phyloP scores from a whole-genome alignment of 2,113 vertebrate genomes.

The Ophthalmolycus amberensis region DNA sequence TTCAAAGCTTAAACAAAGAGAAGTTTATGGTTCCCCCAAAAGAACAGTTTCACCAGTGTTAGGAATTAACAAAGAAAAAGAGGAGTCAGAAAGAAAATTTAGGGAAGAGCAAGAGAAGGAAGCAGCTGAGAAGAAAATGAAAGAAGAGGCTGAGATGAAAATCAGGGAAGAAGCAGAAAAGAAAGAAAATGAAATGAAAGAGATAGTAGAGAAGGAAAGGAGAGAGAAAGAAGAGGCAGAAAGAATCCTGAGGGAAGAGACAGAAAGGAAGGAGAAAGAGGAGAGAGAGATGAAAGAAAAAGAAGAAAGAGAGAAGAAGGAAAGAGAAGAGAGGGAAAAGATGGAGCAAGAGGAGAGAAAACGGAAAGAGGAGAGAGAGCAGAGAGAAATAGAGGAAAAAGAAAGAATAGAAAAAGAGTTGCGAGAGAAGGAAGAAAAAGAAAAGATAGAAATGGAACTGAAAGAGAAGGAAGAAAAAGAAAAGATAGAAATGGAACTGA shows the following conservation, averaged over 20 bases:
- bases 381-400: constrained; percentile 48
- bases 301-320: constrained; percentile 7
- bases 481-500: constrained; percentile 22
- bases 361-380: constrained; percentile 21
- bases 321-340: constrained; percentile 24
- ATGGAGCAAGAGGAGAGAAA: constrained; percentile 20
- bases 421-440: constrained; percentile 4
- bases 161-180: constrained; percentile 75
- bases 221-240: constrained; percentile 22
- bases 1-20: constrained; percentile 77
- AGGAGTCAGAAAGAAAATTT: constrained; percentile 46
- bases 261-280: constrained; percentile 23
- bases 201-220: constrained; percentile 9
- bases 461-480: constrained; percentile 35
- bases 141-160: constrained; percentile 62
- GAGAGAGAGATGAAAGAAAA: constrained; percentile 7
- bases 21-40: constrained; percentile 76
- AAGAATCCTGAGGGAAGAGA: constrained; percentile 8
- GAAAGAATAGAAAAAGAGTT: constrained; percentile 72
- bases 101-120: constrained; percentile 54
- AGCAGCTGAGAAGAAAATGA: constrained; percentile 47
- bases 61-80: constrained; percentile 61
- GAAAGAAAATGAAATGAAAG: constrained; percentile 70
- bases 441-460: neutral
- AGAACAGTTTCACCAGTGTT: constrained; percentile 67